Evolutionary conservation across 2,888 invertebrate genomes (phyloP), one percentile per base, ranked within the genome.

Genomic region (Tenthredo livida): DNA sequence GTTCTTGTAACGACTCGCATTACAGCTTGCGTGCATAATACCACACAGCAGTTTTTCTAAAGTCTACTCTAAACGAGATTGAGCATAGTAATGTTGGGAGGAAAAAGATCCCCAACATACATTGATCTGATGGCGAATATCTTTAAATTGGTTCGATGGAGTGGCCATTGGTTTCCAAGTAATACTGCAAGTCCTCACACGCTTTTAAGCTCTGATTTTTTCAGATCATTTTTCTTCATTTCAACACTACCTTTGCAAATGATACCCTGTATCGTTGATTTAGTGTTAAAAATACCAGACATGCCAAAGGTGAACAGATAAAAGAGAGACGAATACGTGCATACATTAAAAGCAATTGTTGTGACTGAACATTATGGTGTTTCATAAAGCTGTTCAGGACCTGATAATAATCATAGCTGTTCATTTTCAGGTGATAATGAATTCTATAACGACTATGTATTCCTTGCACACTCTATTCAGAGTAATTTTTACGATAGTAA

Each of bases 91-190:
- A 80, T 80, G 80, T 21, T 10, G 50, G 6, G 6, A 21, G 12
- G 21, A 58, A 61, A 80, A 40, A 40, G 25, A 58, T 7, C 40
- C 40, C 10, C 37, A 80, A 58, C 50, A 17, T 80, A 37, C 40
- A 21, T 40, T 21, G 80, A 80, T 5, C 61, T 80, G 6, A 80
- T 80, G 80, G 58, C 58, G 2, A 80, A 37, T 7, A 80, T 61
- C 12, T 80, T 80, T 25, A 80, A 80, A 58, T 10, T 61, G 21
- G 37, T 80, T 40, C 80, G 80, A 1, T 80, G 80, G 80, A 80
- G 80, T 25, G 80, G 80, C n/a, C 80, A 80, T 61, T 80, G 80
- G 80, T 80, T 80, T 80, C 58, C 80, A 40, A 80, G 40, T 15
- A 17, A 37, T 40, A 6, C 12, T 17, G 25, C 37, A 15, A 61